Percentiles rank a stretch among this genome's conserved stretches.
phyloP scores from a whole-genome alignment of 1,140 invertebrate genomes.

The Bombus sibiricus region DNA sequence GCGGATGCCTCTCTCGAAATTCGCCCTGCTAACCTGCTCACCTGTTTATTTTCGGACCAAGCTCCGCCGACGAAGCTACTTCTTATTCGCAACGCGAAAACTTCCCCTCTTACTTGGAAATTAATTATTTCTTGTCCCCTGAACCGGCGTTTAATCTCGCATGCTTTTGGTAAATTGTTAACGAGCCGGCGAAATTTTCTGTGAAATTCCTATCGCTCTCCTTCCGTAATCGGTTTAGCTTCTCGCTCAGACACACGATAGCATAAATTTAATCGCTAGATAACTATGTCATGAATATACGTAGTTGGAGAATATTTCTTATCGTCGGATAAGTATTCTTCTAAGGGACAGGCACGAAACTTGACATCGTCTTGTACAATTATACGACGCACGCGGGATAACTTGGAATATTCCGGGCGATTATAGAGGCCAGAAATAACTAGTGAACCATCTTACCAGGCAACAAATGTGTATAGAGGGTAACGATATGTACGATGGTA shows the following conservation, averaged over 20 bases:
- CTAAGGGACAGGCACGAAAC: too few species aligned
- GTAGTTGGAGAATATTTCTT: background rate
- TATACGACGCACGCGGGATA: slow-evolving; percentile 45
- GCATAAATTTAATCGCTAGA: background rate
- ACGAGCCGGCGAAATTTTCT: slow-evolving; percentile 14
- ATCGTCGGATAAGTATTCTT: background rate
- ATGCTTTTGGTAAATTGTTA: slow-evolving; percentile 33
- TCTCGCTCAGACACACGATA: background rate
- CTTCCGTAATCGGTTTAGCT: background rate
- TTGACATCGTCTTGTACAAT: background rate
- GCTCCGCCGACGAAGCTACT: background rate
- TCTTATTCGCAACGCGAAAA: background rate
- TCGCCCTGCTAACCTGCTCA: too few species aligned
- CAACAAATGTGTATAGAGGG: slow-evolving; percentile 38
- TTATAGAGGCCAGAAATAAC: slow-evolving; percentile 58
- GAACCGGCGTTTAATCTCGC: background rate
- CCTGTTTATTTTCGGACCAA: slow-evolving; percentile 25
- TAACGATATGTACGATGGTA: slow-evolving; percentile 44
- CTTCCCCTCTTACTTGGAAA: background rate
- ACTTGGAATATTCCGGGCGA: slow-evolving; percentile 60
- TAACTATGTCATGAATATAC: too few species aligned
- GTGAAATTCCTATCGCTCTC: background rate
- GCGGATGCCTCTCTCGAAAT: slow-evolving; percentile 21
- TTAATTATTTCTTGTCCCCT: slow-evolving; percentile 28
- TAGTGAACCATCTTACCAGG: slow-evolving; percentile 41